A percentile compares a stretch with the other conserved stretches of the same genome.
Conservation (phyloP, 2,113 vertebrate genomes). For the Eubucco bourcierii region DNA sequence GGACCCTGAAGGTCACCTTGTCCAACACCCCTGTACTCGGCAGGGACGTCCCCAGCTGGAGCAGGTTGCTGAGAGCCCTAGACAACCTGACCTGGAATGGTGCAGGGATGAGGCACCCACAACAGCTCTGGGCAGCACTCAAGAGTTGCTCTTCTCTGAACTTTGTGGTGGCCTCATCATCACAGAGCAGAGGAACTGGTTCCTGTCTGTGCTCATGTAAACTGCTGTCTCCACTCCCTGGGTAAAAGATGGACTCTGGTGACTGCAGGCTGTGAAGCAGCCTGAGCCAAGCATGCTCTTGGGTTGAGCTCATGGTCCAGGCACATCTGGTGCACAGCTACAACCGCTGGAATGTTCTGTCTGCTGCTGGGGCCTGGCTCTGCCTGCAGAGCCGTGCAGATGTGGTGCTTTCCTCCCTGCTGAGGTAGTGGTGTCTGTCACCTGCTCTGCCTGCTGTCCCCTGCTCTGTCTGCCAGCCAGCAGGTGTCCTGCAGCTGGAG, state of each 20-base stretch:
- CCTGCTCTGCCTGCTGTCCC: neutral
- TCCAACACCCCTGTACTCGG: neutral
- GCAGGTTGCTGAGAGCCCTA: neutral
- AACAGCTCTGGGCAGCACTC: neutral
- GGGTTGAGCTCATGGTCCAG: neutral
- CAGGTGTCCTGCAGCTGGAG: neutral
- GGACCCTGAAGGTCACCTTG: too few species aligned
- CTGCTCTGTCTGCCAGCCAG: neutral
- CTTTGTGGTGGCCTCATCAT: neutral
- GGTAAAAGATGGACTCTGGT: too few species aligned
- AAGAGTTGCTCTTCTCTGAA: neutral
- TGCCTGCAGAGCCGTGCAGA: neutral
- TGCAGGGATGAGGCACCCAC: neutral
- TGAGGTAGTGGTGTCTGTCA: too few species aligned
- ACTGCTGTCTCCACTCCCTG: neutral
- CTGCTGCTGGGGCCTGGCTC: rapidly evolving
- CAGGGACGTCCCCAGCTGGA: neutral
- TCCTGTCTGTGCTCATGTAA: neutral
- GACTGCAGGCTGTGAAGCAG: neutral
- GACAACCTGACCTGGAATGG: neutral
- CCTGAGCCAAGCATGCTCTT: too few species aligned
- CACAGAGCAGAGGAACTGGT: neutral
- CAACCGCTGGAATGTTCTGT: neutral
- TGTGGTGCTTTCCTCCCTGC: neutral
- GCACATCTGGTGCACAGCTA: neutral